Percentiles rank a stretch among this genome's conserved stretches.
Conservation (phyloP, 2,888 invertebrate genomes). For the Drosophila nr. fundita region DNA sequence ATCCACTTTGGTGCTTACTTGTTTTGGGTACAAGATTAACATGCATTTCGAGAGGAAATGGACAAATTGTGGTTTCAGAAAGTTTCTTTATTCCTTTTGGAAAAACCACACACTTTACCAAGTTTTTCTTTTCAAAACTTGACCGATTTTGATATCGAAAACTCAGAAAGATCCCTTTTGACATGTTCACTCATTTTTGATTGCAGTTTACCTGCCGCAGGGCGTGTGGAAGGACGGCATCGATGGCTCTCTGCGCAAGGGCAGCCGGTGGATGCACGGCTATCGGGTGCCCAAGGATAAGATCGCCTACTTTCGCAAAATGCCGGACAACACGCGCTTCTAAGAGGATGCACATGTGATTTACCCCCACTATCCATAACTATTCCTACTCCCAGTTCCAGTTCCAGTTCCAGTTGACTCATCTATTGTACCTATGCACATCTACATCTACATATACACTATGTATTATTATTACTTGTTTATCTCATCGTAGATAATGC, state of each 20-base stretch:
- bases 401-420: constrained; percentile 2
- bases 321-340: constrained; percentile 94
- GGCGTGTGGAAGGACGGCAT: constrained; percentile 98
- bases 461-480: constrained; percentile 32
- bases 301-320: constrained; percentile 93
- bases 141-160: not conserved
- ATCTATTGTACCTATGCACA: not conserved
- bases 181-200: not conserved
- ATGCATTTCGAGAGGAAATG: not conserved
- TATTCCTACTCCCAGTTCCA: not conserved
- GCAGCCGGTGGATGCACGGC: constrained; percentile 95
- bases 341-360: constrained; percentile 36
- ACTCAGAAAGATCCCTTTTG: not conserved
- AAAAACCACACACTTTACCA: not conserved
- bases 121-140: not conserved
- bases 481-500: constrained; percentile 31
- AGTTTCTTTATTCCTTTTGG: not conserved
- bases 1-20: not conserved
- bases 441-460: constrained; percentile 2
- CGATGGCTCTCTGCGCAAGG: constrained; percentile 93
- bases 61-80: not conserved
- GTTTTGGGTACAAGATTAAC: not conserved
- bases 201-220: constrained; percentile 92
- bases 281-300: constrained; percentile 92
- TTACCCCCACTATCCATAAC: not conserved